Evolutionary conservation across 2,888 invertebrate species (phyloP), one percentile per base, ranked within the genome.

Genomic region (Cartodere bifasciata): DNA sequence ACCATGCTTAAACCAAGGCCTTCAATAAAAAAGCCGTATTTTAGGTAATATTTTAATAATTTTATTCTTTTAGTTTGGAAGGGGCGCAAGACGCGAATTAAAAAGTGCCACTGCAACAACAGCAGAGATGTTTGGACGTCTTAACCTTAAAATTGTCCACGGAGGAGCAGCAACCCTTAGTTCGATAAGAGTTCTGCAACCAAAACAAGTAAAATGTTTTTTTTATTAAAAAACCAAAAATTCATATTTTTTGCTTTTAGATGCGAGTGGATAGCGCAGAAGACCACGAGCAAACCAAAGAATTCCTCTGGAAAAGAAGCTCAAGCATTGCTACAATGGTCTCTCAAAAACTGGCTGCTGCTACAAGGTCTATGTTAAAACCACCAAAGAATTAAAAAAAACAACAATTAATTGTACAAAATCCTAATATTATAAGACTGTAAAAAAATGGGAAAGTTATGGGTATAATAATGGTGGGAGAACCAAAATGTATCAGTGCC

Each of bases 51-150:
- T n/a, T n/a, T n/a, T n/a, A n/a, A n/a, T n/a, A n/a, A n/a, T n/a
- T n/a, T n/a, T n/a, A n/a, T n/a, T n/a, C n/a, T n/a, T n/a, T 16
- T 46, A 76, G 71, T 76, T 84, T 45, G 82, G 81, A 23, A 72
- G 78, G 37, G 82, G 82, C 22, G 77, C 75, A 20, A 80, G 83
- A 48, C 75, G 83, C 47, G 83, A 83, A 59, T 61, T 86, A 36
- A 77, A 85, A 55, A 85, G 83, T 43, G 87, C 87, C 2, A 86
- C 85, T 1, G 86, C 86, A 0, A 84, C 84, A 3, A 87, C 86
- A 1, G 83, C 82, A 2, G 85, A 86, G 62, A 85, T 87, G 84
- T 68, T 72, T 29, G 86, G 86, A 16, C 76, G 77, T 56, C 62
- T 87, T 34, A 84, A 75, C 48, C 64, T 87, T 40, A 68, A 78